Evolutionary conservation across 2,888 invertebrate genomes (phyloP), one percentile per base, ranked within the genome.

Genomic region (Drosophila monieri): DNA sequence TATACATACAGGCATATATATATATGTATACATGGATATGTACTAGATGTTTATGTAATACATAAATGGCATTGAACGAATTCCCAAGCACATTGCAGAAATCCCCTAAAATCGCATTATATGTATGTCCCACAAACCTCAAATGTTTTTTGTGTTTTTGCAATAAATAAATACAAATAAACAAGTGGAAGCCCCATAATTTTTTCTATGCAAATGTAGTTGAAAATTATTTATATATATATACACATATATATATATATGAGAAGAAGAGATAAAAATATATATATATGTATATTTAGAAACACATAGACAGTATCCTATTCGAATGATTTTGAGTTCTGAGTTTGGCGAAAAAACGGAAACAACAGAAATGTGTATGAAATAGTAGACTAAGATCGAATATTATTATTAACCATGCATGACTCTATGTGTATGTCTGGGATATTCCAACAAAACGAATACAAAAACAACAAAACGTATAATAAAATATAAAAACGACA

Each of bases 201-300:
- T 66, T 73, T 71, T 85, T 85, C 64, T 81, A 85, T 78, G 74
- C 79, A 74, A 81, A 78, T 46, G 71, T 85, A 80, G 83, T 78
- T 69, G 70, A 77, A 60, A 80, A 83, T 72, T 70, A 64, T 46
- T 55, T 44, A 54, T 48, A 60, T 60, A 58, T 43, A 73, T 21
- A 59, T 39, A 41, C 37, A 54, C 41, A 60, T 60, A 58, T 32
- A 41, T 44, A 59, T 39, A 9, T 18, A 3, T 9, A 41, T 15
- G 15, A 39, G 8, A 51, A 39, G 8, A 51, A 37, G 49, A 14
- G 21, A 62, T 39, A 44, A 51, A 49, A 25, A 9, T 60, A 58
- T 43, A 73, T 23, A 59, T 44, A 43, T 44, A 55, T 46, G 55
- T 56, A 62, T 48, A 55, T 43, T 58, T 53, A 64, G 35, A 65